phyloP scores from a whole-genome alignment of 1,140 invertebrate species.

The Planococcus citri region DNA sequence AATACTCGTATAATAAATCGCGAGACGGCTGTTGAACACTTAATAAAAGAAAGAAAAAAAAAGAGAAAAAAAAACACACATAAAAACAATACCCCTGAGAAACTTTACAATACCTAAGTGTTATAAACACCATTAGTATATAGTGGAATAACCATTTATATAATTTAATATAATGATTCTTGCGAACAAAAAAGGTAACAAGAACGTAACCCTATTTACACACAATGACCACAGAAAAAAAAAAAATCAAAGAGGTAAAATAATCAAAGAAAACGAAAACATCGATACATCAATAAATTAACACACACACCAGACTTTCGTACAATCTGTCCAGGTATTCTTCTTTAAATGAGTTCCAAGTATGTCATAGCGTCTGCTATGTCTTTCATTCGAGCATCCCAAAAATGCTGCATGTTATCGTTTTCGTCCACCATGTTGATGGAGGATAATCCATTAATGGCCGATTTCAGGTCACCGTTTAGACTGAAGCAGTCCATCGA shows the following conservation, averaged over 20 bases:
- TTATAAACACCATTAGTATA: background rate
- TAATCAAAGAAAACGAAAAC: no score
- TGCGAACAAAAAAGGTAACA: background rate
- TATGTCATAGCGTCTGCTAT: constrained; percentile 11
- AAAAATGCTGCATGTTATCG: constrained; percentile 6
- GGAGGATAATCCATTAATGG: background rate
- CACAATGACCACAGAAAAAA: no score
- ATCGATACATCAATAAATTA: no score
- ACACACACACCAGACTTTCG: no score
- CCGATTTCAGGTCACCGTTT: background rate
- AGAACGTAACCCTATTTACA: background rate
- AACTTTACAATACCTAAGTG: background rate
- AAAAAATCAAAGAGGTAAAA: no score
- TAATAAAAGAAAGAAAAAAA: background rate
- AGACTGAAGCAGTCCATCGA: background rate
- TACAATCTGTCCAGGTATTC: no score
- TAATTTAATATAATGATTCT: background rate
- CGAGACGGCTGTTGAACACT: constrained; percentile 1
- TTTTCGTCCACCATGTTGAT: background rate
- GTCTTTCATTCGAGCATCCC: constrained; percentile 4
- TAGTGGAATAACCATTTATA: background rate
- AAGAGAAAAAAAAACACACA: background rate
- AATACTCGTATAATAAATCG: no score
- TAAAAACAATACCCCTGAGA: constrained; percentile 10
- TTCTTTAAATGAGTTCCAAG: background rate